Evolutionary conservation across 2,797 vertebrate species (phyloP).

Genomic region (Lophius americanus): DNA sequence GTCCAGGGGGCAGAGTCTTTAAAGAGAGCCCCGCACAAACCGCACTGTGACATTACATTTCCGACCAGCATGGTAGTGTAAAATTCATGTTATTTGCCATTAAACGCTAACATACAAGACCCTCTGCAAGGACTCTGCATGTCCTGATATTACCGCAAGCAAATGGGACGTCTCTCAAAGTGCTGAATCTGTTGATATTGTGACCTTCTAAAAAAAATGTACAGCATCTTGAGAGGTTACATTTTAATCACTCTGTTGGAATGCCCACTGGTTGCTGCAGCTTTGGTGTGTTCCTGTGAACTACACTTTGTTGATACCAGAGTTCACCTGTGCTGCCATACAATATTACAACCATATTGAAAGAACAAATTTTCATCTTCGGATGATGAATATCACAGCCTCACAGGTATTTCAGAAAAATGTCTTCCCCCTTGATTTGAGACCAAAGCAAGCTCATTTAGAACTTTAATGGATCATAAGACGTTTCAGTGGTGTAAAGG

Average conservation of each 20-base stretch:
- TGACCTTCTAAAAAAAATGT: slow-evolving; percentile 38
- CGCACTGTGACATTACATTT: slow-evolving; percentile 31
- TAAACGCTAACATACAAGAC: slow-evolving; percentile 41
- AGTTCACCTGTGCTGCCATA: slow-evolving; percentile 48
- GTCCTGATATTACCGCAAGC: slow-evolving; percentile 23
- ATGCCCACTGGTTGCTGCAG: slow-evolving; percentile 36
- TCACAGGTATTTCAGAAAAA: slow-evolving; percentile 72
- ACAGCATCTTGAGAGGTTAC: slow-evolving; percentile 45
- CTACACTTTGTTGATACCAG: slow-evolving; percentile 38
- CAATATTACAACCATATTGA: slow-evolving; percentile 65
- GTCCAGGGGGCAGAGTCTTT: slow-evolving; percentile 47
- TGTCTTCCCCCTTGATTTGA: slow-evolving; percentile 75
- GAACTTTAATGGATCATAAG: slow-evolving; percentile 66
- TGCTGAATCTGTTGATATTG: slow-evolving; percentile 11
- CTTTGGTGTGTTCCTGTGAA: slow-evolving; percentile 15
- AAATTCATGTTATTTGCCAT: slow-evolving; percentile 57
- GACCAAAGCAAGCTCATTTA: slow-evolving; percentile 55
- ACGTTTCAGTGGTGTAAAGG: slow-evolving; percentile 54
- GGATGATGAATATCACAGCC: slow-evolving; percentile 71
- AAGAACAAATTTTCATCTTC: slow-evolving; percentile 74
- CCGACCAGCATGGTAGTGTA: slow-evolving; percentile 29
- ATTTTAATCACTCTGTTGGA: slow-evolving; percentile 34
- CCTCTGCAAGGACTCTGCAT: slow-evolving; percentile 27
- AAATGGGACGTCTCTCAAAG: slow-evolving; percentile 15
- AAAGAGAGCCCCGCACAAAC: slow-evolving; percentile 30